A percentile compares a stretch with the other conserved stretches of the same genome.
Evolutionary conservation across 2,113 vertebrate species (phyloP).

Genomic region (Halichoerus grypus): DNA sequence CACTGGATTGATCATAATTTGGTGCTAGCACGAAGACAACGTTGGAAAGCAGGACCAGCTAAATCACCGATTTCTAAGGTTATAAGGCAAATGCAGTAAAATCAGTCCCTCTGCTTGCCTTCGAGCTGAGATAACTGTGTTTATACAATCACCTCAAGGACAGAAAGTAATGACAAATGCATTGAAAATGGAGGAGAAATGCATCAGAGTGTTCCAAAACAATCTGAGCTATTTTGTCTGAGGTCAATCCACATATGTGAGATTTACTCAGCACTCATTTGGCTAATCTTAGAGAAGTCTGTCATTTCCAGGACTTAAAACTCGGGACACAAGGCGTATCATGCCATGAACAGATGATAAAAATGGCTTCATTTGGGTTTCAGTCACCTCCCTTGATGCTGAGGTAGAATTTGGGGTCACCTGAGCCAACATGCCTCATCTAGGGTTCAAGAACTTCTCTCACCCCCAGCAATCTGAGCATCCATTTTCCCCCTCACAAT

Average conservation of each 20-base stretch:
- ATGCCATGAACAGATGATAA: not conserved
- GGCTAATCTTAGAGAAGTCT: not conserved
- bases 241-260: not conserved
- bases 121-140: not conserved
- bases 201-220: not conserved
- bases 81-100: slow-evolving; percentile 11
- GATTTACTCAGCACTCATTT: slow-evolving; percentile 24
- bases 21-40: not conserved
- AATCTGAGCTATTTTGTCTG: not conserved
- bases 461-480: not conserved
- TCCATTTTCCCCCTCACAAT: not conserved
- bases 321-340: not conserved
- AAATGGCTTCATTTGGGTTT: not conserved
- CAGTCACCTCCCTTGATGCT: not conserved
- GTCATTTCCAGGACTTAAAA: not conserved
- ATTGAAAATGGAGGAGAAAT: slow-evolving; percentile 26
- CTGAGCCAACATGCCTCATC: not conserved
- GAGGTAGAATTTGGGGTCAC: not conserved
- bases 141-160: slow-evolving; percentile 31
- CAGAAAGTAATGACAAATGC: not conserved
- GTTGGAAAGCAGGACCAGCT: not conserved
- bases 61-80: not conserved
- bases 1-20: slow-evolving; percentile 8
- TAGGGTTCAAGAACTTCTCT: not conserved
- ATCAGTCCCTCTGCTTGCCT: not conserved